Evolutionary conservation across 2,113 vertebrate genomes (phyloP).

Genomic region (Hydrochoerus hydrochaeris): DNA sequence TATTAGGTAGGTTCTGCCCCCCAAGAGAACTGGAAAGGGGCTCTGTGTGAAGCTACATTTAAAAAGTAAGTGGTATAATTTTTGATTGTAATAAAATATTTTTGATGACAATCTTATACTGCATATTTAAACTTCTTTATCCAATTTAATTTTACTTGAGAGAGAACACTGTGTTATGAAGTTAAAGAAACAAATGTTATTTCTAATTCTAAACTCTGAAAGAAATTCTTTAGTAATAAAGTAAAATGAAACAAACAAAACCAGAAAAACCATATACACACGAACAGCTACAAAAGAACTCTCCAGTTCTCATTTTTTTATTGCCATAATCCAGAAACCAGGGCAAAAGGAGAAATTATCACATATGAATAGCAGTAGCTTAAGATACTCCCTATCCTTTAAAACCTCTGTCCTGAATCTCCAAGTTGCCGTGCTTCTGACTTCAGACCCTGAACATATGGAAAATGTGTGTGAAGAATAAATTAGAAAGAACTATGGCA

Average conservation of each 20-base stretch:
- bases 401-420: not conserved
- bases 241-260: not conserved
- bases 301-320: not conserved
- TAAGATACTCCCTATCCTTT: not conserved
- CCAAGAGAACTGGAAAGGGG: not conserved
- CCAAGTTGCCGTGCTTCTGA: not conserved
- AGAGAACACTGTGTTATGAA: not conserved
- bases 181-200: conserved; percentile 7
- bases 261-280: not conserved
- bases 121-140: not conserved
- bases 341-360: not conserved
- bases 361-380: not conserved
- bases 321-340: not conserved
- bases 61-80: not conserved
- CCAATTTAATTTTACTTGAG: conserved; percentile 24
- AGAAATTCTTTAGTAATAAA: not conserved
- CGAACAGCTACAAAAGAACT: not conserved
- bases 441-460: conserved; percentile 21
- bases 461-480: not conserved
- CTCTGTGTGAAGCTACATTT: not conserved
- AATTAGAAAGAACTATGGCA: conserved; percentile 25
- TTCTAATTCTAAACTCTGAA: not conserved
- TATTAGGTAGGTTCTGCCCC: not conserved
- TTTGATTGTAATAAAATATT: conserved; percentile 2
- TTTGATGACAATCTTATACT: not conserved